These are phyloP conservation scores for Sardina pilchardus DNA, from an alignment of 2,113 vertebrate species.

Conservation along the genomic window DNA sequence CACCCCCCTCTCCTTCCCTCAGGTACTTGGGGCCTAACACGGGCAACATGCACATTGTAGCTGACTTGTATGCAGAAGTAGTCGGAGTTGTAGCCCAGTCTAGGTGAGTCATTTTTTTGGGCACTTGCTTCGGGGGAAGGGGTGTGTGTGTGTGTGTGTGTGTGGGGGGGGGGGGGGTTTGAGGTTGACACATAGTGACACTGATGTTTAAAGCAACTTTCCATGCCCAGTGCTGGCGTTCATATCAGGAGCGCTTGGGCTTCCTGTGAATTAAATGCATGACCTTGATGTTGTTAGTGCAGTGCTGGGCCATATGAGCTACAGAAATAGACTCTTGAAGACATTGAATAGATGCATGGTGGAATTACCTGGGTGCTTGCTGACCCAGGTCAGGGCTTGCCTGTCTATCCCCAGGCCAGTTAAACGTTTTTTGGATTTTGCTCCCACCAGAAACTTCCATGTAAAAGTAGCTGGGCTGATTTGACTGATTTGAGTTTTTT, in stretches of 20 bases:
- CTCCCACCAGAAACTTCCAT: not conserved
- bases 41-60: slow-evolving; percentile 98
- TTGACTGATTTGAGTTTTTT: too few relatives aligned
- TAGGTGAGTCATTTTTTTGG: slow-evolving; percentile 78
- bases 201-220: not conserved
- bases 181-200: not conserved
- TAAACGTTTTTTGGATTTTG: not conserved
- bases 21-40: slow-evolving; percentile 98
- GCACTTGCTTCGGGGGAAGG: not conserved
- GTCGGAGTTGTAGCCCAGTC: slow-evolving; percentile 95
- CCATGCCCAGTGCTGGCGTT: not conserved
- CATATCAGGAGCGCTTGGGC: not conserved
- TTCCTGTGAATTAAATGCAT: not conserved
- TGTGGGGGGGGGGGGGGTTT: not conserved
- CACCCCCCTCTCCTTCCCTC: slow-evolving; percentile 31
- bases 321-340: not conserved
- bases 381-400: not conserved
- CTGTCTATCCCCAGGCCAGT: not conserved
- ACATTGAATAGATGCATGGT: not conserved
- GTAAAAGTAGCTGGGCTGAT: not conserved
- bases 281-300: not conserved
- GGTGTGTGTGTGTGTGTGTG: too few relatives aligned
- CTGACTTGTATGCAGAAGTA: slow-evolving; percentile 96
- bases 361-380: not conserved
- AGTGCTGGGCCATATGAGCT: not conserved